Percentiles rank a stretch among this genome's conserved stretches.
Evolutionary conservation across 2,113 vertebrate genomes (phyloP).

Genomic region (Thunnus maccoyii): DNA sequence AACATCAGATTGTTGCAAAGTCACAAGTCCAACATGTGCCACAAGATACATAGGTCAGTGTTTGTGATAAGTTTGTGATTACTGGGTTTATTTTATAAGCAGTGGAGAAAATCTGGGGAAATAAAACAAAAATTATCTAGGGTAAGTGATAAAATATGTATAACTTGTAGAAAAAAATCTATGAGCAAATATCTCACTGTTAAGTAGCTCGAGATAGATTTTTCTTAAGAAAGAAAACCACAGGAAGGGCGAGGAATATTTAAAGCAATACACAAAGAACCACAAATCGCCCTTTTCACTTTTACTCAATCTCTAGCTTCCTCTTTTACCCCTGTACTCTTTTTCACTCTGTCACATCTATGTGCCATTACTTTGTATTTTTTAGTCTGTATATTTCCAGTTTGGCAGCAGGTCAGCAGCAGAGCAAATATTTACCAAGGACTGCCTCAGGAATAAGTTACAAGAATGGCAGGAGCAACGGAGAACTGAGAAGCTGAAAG

Average conservation of each 20-base stretch:
- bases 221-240: constrained; percentile 15
- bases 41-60: constrained; percentile 23
- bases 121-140: neutral
- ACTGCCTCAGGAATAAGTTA: constrained; percentile 4
- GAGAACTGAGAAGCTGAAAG: neutral
- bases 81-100: neutral
- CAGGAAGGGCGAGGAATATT: neutral
- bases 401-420: neutral
- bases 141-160: no score
- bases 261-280: neutral
- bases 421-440: constrained; percentile 27
- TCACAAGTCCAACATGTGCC: constrained; percentile 27
- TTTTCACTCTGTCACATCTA: neutral
- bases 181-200: neutral
- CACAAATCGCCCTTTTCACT: constrained; percentile 13
- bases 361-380: neutral
- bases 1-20: constrained; percentile 2
- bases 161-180: no score
- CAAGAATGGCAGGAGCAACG: neutral
- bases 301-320: constrained; percentile 26
- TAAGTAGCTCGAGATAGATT: neutral
- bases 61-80: constrained; percentile 19
- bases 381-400: constrained; percentile 1
- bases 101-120: neutral
- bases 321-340: neutral